Conservation (phyloP, 2,797 vertebrate genomes). For the Syncerus caffer region DNA sequence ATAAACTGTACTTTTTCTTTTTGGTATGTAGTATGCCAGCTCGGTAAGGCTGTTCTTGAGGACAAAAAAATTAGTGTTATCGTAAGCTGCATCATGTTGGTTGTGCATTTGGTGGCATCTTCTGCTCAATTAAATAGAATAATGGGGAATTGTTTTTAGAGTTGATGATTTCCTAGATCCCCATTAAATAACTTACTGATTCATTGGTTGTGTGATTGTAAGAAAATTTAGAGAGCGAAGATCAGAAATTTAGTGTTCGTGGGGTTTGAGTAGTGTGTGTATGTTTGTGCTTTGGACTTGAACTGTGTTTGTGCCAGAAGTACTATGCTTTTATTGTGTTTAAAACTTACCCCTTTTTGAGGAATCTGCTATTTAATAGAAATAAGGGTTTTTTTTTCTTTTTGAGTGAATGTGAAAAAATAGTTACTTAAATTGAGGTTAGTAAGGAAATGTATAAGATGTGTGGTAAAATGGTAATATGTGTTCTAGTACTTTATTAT, state of each 20-base stretch:
- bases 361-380: constrained; percentile 2
- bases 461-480: not conserved
- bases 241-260: constrained; percentile 10
- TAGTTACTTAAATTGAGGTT: constrained; percentile 1
- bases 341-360: constrained; percentile 7
- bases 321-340: not conserved
- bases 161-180: not conserved
- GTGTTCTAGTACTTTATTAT: constrained; percentile 14
- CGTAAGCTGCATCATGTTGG: constrained; percentile 79
- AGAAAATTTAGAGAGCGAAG: not conserved
- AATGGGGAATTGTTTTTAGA: not conserved
- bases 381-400: not conserved
- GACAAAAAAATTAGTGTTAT: constrained; percentile 72
- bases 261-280: not conserved
- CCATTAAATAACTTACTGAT: not conserved
- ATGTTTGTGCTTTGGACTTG: constrained; percentile 23
- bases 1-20: constrained; percentile 74
- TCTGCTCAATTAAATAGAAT: constrained; percentile 63
- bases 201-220: not conserved
- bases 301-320: constrained; percentile 17
- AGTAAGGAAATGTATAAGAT: not conserved
- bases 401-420: not conserved
- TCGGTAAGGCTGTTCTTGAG: constrained; percentile 80
- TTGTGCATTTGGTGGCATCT: constrained; percentile 72
- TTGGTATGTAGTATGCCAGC: constrained; percentile 76